Percentiles rank a stretch among this genome's conserved stretches.
Evolutionary conservation across 2,113 vertebrate species (phyloP).

Genomic region (Salvelinus sp.): DNA sequence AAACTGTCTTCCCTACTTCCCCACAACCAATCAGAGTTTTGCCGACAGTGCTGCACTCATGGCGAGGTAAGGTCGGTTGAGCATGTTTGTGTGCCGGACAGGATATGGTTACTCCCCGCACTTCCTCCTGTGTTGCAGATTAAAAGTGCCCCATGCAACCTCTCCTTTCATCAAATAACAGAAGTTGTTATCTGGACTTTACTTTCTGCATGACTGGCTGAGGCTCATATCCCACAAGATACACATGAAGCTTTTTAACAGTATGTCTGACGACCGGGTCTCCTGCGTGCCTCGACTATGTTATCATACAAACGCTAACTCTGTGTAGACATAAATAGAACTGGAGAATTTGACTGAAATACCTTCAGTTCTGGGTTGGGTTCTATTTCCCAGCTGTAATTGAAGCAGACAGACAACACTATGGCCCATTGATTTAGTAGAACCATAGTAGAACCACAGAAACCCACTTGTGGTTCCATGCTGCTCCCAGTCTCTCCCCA

Average conservation of each 20-base stretch:
- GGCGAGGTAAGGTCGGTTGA: not conserved
- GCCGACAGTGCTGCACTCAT: constrained; percentile 4
- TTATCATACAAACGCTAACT: too few species aligned
- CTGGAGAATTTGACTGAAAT: too few species aligned
- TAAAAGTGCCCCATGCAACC: constrained; percentile 28
- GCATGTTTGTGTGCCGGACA: constrained; percentile 31
- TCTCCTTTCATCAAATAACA: not conserved
- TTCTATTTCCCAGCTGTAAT: constrained; percentile 26
- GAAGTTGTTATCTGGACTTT: constrained; percentile 5
- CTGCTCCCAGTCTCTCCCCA: constrained; percentile 1
- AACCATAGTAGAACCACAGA: constrained; percentile 20
- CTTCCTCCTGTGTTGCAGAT: constrained; percentile 27
- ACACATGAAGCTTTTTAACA: not conserved
- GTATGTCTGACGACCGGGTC: not conserved
- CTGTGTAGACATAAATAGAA: too few species aligned
- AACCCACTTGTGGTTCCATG: constrained; percentile 9
- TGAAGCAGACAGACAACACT: not conserved
- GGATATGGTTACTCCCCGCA: constrained; percentile 54
- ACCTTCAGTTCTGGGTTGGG: too few species aligned
- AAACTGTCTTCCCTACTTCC: not conserved
- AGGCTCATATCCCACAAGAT: not conserved
- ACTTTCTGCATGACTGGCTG: not conserved
- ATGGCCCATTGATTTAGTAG: constrained; percentile 17
- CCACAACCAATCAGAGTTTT: constrained; percentile 8
- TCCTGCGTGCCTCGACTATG: too few species aligned